A percentile compares a stretch with the other conserved stretches of the same genome.
Conservation (phyloP, 2,113 vertebrate species). For the Odontophorus gujanensis region DNA sequence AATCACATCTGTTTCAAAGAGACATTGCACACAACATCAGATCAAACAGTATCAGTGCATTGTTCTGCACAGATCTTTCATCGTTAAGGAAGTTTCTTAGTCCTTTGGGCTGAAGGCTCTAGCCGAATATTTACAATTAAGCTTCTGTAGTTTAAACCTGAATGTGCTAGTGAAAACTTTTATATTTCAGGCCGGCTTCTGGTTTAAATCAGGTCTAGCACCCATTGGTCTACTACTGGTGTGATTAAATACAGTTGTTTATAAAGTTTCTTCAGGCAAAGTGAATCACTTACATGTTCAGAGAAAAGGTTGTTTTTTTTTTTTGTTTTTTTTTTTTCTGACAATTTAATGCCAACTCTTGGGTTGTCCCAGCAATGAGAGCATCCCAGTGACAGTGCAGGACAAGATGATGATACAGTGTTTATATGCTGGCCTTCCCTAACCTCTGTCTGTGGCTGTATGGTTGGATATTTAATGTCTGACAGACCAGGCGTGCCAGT, state of each 20-base stretch:
- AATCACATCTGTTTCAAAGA: background rate
- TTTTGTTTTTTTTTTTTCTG: no score
- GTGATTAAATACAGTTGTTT: background rate
- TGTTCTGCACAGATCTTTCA: background rate
- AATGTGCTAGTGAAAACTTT: background rate
- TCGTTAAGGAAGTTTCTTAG: background rate
- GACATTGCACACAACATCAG: background rate
- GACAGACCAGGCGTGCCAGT: no score
- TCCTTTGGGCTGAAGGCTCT: background rate
- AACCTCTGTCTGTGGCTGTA: rapidly evolving
- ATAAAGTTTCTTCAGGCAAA: background rate
- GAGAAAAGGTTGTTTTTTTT: background rate
- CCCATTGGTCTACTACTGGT: background rate
- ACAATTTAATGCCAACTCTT: background rate
- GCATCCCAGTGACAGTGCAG: background rate
- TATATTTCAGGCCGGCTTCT: background rate
- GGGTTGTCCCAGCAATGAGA: background rate
- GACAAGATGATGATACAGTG: rapidly evolving
- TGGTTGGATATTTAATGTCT: background rate
- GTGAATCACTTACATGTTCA: background rate
- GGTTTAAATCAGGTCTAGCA: background rate
- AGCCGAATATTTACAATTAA: background rate
- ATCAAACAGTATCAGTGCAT: background rate
- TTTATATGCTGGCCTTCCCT: no score
- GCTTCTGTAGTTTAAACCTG: background rate